These are phyloP conservation scores for Psammodynastes pulverulentus DNA, from an alignment of 2,113 vertebrate genomes.

Conservation along the genomic window DNA sequence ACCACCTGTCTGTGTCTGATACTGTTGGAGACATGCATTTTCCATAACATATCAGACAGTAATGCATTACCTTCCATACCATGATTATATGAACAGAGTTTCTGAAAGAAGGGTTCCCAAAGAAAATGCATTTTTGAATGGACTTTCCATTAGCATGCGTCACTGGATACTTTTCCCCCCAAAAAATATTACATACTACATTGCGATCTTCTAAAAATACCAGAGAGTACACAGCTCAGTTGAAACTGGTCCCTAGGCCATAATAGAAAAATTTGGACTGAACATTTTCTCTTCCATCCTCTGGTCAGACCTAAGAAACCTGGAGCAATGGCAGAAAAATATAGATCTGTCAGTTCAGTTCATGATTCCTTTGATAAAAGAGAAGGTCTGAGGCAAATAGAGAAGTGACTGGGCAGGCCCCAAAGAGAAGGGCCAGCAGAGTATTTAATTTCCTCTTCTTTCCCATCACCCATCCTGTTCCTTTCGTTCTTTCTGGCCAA, in stretches of 20 bases:
- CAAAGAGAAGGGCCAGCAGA: background rate
- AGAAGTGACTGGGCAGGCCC: background rate
- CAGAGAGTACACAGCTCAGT: background rate
- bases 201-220: background rate
- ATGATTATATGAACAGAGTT: background rate
- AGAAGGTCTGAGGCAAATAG: background rate
- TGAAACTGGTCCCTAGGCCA: background rate
- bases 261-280: background rate
- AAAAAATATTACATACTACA: background rate
- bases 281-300: background rate
- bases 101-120: background rate
- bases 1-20: background rate
- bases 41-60: background rate
- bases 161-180: background rate
- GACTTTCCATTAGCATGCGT: background rate
- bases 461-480: background rate
- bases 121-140: background rate
- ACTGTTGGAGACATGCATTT: background rate
- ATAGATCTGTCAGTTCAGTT: background rate
- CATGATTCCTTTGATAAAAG: background rate
- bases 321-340: background rate
- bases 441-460: background rate
- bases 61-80: background rate
- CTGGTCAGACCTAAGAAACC: background rate
- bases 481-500: background rate